Evolutionary conservation across 2,113 vertebrate species (phyloP), one percentile per base, ranked within the genome.

Genomic region (Perognathus longimembris): DNA sequence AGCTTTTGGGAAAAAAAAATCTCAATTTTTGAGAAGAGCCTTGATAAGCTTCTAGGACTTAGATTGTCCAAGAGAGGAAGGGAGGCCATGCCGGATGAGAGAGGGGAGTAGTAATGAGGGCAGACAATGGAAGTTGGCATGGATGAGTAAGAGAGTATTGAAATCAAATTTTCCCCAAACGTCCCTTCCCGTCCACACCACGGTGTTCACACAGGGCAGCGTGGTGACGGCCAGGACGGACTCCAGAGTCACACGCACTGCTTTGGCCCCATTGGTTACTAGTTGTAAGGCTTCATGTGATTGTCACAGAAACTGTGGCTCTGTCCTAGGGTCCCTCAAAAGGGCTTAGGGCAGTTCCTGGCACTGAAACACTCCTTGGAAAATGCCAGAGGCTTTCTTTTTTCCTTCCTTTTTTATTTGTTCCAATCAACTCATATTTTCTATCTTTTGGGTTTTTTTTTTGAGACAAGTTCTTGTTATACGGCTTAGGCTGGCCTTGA

Each of bases 1-100:
- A 45, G 54, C 54, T 90, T 87, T 38, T 36, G 26, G 21, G 86
- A 61, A 86, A 90, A 89, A 32, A 71, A 40, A 61, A n/a, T n/a
- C n/a, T n/a, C n/a, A n/a, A n/a, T n/a, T n/a, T 79, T 71, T 86
- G 71, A 83, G 61, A 79, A 77, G 74, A 21, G 22, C 85, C 61
- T 74, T 66, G 45, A 71, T 67, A 38, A 84, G 84, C 61, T 76
- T 70, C 57, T 34, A 69, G 66, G 45, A 74, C 50, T 76, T 63
- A 66, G 17, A 64, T 73, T 45, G 80, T 81, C 57, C 66, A 36
- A 89, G 67, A 76, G 4, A 15, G 45, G 1, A 34, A 64, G 36
- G 17, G 32, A 61, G 32, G 73, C 40, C 15, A 42, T 63, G 36
- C 42, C 77, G 40, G 38, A 5, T 4, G 22, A 76, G 22, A 76